Conservation (phyloP, 2,888 invertebrate genomes). For the Fabriciana adippe region DNA sequence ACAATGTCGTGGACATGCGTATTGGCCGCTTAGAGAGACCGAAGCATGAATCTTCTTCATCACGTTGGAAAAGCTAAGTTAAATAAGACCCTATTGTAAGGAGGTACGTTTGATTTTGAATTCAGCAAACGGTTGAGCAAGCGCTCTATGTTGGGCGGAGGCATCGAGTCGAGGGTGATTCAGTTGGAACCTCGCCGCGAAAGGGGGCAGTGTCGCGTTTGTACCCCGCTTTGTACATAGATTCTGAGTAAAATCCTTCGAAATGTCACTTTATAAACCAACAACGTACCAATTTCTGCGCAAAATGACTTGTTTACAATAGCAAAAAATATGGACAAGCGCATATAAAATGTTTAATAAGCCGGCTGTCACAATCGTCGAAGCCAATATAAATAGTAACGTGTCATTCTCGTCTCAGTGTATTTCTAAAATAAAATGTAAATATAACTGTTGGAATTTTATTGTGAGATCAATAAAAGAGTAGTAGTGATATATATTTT, state of each 20-base stretch:
- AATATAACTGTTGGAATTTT: constrained; percentile 40
- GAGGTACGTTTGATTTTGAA: constrained; percentile 49
- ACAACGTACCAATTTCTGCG: constrained; percentile 10
- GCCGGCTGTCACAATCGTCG: constrained; percentile 62
- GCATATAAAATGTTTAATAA: constrained; percentile 42
- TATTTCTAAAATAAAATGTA: constrained; percentile 40
- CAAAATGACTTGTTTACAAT: constrained; percentile 39
- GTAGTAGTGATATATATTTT: constrained; percentile 44
- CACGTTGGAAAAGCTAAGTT: constrained; percentile 49
- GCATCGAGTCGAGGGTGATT: constrained; percentile 78
- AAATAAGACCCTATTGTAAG: constrained; percentile 51
- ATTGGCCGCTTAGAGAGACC: constrained; percentile 76
- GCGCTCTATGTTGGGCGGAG: constrained; percentile 81
- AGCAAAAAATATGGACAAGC: constrained; percentile 35
- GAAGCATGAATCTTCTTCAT: constrained; percentile 76
- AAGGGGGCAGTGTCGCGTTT: constrained; percentile 68
- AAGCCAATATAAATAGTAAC: constrained; percentile 62
- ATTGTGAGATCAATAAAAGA: constrained; percentile 42
- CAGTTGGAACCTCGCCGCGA: constrained; percentile 76
- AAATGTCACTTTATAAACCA: constrained; percentile 60
- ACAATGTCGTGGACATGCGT: constrained; percentile 80
- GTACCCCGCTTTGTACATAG: constrained; percentile 64
- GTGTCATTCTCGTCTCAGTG: constrained; percentile 55
- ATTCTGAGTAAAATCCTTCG: constrained; percentile 71
- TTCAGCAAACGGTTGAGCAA: constrained; percentile 60